Evolutionary conservation across 2,797 vertebrate species (phyloP).

Genomic region (Eurystomus glaucurus): DNA sequence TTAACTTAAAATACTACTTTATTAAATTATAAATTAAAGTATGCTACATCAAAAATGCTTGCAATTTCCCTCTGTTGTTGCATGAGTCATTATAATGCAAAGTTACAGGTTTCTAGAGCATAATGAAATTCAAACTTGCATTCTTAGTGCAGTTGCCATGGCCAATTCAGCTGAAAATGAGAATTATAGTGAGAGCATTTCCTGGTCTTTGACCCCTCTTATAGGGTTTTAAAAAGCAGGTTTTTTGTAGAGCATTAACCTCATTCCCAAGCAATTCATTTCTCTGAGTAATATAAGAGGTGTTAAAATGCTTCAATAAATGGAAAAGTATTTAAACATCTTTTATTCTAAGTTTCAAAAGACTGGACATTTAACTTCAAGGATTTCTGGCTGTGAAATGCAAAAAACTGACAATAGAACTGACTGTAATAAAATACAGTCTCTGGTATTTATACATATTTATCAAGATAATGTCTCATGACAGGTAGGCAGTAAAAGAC

Average conservation of each 20-base stretch:
- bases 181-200: conserved; percentile 81
- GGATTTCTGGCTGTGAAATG: conserved; percentile 60
- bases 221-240: conserved; percentile 78
- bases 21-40: conserved; percentile 81
- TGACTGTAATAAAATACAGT: conserved; percentile 41
- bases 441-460: conserved; percentile 1
- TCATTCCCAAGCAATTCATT: conserved; percentile 73
- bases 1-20: conserved; percentile 76
- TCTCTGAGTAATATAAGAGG: conserved; percentile 72
- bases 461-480: background rate
- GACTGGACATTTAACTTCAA: conserved; percentile 59
- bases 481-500: background rate
- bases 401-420: conserved; percentile 17
- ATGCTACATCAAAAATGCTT: conserved; percentile 70
- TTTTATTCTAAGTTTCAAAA: conserved; percentile 71
- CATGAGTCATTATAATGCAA: conserved; percentile 79
- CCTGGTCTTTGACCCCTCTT: conserved; percentile 83
- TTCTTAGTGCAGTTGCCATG: conserved; percentile 78
- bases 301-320: conserved; percentile 74
- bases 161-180: conserved; percentile 83
- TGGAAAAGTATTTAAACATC: conserved; percentile 73
- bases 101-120: conserved; percentile 82
- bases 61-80: conserved; percentile 71
- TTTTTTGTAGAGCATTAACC: conserved; percentile 79
- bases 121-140: conserved; percentile 82